Percentiles rank a stretch among this genome's conserved stretches.
Evolutionary conservation across 2,113 vertebrate species (phyloP).

Genomic region (Chrysochloris asiatica): DNA sequence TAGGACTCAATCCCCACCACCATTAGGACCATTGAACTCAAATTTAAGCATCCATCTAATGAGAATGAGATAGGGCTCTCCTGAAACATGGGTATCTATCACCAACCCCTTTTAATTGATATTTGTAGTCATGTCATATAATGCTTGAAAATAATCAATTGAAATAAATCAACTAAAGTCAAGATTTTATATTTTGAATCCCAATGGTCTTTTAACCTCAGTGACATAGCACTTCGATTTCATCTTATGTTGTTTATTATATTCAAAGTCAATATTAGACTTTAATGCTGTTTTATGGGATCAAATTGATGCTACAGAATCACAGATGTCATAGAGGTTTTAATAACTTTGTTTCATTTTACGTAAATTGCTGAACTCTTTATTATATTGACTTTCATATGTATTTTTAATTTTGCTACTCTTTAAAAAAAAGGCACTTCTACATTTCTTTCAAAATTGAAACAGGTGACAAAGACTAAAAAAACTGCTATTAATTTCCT

Average conservation of each 20-base stretch:
- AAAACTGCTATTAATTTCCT: background rate
- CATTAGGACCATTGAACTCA: background rate
- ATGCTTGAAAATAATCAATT: background rate
- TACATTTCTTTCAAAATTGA: background rate
- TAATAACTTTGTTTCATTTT: slow-evolving; percentile 15
- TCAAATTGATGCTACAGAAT: background rate
- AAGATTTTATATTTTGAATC: background rate
- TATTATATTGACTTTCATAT: background rate
- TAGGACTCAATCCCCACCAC: no score
- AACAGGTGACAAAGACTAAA: background rate
- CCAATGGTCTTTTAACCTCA: background rate
- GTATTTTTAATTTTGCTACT: background rate
- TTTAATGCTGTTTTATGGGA: background rate
- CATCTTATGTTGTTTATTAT: background rate
- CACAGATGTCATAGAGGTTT: background rate
- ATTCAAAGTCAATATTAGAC: background rate
- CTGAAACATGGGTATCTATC: background rate
- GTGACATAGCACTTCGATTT: background rate
- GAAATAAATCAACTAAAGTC: background rate
- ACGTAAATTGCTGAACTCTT: background rate
- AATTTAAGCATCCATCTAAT: background rate
- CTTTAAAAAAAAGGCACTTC: background rate
- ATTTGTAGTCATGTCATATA: background rate
- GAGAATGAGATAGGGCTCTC: no score
- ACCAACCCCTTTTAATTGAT: background rate